Evolutionary conservation across 2,888 invertebrate genomes (phyloP).

Genomic region (Prosapia bicincta): DNA sequence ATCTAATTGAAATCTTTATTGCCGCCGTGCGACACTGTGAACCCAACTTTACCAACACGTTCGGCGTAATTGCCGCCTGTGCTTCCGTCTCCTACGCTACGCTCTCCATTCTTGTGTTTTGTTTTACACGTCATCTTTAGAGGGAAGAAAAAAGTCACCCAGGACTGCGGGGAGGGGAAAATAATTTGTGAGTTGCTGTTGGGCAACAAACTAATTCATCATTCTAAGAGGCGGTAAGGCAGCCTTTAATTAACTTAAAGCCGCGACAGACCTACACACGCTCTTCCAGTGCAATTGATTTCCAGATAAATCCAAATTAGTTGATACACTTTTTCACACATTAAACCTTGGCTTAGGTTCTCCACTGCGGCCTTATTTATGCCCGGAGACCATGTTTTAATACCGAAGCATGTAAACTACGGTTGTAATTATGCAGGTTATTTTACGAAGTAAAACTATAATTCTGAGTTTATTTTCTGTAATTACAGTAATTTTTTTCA

Average conservation of each 20-base stretch:
- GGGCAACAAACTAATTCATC: conserved; percentile 32
- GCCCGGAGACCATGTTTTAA: background rate
- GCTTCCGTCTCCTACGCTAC: conserved; percentile 23
- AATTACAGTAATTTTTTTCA: background rate
- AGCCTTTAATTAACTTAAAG: conserved; percentile 25
- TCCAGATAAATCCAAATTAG: conserved; percentile 16
- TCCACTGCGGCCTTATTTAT: background rate
- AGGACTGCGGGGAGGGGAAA: conserved; percentile 4
- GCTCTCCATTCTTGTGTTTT: conserved; percentile 18
- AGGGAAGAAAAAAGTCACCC: background rate
- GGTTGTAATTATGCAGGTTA: background rate
- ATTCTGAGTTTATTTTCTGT: background rate
- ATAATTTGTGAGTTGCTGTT: conserved; percentile 26
- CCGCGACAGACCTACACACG: conserved; percentile 20
- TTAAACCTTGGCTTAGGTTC: background rate
- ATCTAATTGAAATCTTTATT: background rate
- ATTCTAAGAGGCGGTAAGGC: conserved; percentile 27
- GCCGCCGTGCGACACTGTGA: background rate
- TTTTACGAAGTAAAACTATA: background rate
- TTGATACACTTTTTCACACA: background rate
- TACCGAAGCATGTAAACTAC: background rate
- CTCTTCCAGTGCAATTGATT: conserved; percentile 16
- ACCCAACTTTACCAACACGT: background rate
- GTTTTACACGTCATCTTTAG: conserved; percentile 26
- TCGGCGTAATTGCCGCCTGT: background rate